phyloP scores from a whole-genome alignment of 2,888 invertebrate genomes.

The Andrena haemorrhoa region DNA sequence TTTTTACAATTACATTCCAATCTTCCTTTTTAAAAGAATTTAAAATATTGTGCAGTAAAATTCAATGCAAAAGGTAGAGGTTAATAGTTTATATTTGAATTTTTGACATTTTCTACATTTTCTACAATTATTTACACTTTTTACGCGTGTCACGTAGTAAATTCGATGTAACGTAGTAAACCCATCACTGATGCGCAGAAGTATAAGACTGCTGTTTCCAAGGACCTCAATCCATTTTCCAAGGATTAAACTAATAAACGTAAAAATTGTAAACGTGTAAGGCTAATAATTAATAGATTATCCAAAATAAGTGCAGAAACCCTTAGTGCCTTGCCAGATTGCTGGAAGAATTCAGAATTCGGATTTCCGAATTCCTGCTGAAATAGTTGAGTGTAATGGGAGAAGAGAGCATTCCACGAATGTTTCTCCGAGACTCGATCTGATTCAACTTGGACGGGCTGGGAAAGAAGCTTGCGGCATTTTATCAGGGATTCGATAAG shows the following conservation, averaged over 20 bases:
- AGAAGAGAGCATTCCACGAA: constrained; percentile 51
- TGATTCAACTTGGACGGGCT: constrained; percentile 54
- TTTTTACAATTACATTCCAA: no score
- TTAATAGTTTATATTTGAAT: no score
- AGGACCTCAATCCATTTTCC: background rate
- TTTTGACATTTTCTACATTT: no score
- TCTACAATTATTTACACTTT: no score
- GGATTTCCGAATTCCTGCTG: constrained; percentile 9
- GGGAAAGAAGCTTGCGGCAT: constrained; percentile 61
- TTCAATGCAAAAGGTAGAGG: no score
- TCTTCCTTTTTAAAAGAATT: no score
- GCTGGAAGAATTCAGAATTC: constrained; percentile 24
- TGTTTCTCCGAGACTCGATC: constrained; percentile 57
- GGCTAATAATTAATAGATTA: background rate
- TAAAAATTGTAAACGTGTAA: background rate
- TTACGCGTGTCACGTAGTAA: no score
- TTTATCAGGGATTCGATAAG: constrained; percentile 70
- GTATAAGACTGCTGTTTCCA: no score
- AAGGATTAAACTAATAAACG: background rate
- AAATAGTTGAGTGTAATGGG: constrained; percentile 48
- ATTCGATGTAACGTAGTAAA: no score
- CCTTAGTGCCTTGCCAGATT: constrained; percentile 17
- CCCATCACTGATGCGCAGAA: no score
- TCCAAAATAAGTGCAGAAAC: background rate
- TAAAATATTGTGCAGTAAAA: no score